Evolutionary conservation across 2,113 vertebrate species (phyloP), one percentile per base, ranked within the genome.

Genomic region (Limanda limanda): DNA sequence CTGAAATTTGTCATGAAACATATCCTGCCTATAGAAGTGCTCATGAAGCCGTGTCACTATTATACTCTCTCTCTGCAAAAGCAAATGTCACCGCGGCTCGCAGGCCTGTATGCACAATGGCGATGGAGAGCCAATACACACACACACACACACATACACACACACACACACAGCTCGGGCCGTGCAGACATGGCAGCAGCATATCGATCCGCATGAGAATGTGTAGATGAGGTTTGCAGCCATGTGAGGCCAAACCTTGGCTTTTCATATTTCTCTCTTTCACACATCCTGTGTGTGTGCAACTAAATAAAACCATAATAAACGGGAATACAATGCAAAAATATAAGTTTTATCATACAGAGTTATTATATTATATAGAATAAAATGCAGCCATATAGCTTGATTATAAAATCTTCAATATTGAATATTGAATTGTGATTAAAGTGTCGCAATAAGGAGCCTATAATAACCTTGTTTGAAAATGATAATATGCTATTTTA

Each of bases 131-230:
- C 77, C 78, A 72, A 54, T 84, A 54, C 87, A 84, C 85, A 86
- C 83, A 65, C 85, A 56, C 84, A 74, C 85, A 84, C 52, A 86
- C 79, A 89, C 87, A 84, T 77, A 79, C 74, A 52, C 86, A 51
- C 85, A 54, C 83, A 51, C 85, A 56, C 84, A 76, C 84, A 83
- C 52, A 64, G 85, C 85, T 78, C 89, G 63, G 91, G 86, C 85
- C 90, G 89, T 79, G 85, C 81, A 88, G 93, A 86, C 93, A 78
- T 77, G 91, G 89, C 92, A 89, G 81, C 79, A 91, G 92, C 83
- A 65, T 94, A 96, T 96, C 93, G 95, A 96, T 93, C 94, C 86
- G 86, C 57, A 94, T 94, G 93, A 94, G 94, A 94, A 95, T 90
- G 91, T 87, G 93, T 94, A 94, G 94, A 95, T 94, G 94, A 90